Base-by-base conservation (phyloP, 2,113 vertebrate species). In the Varanus salvator region DNA sequence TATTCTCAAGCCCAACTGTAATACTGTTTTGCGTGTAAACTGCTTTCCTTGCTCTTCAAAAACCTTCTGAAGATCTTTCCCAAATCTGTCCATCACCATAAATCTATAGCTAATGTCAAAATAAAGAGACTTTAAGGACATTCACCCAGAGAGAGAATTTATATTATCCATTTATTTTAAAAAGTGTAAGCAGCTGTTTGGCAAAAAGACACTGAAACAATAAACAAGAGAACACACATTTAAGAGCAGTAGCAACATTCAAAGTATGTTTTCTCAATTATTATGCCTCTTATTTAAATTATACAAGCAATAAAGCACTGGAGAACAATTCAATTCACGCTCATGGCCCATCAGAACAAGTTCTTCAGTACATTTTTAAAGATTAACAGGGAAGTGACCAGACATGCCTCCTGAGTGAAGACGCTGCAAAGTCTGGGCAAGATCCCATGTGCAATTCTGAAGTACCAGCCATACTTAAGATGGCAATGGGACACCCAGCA, bases 21-120 rank as follows among this genome's bases (percentile, higher is more conserved):
- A 97, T 31, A 99, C 98, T 89, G 98, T 97, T 96, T 99, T 99
- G 90, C 95, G 97, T 86, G 98, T 87, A 97, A 99, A 99, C 9
- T 64, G 97, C 89, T 95, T 98, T 88, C 96, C 98, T 85, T 97
- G 96, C 90, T 98, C 98, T 95, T 99, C 98, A 95, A 97, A 98
- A 91, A 97, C 97, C 95, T 99, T 99, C 97, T 99, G 99, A 93
- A 99, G 97, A 95, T 99, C 99, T 77, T 96, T 98, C 92, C 98
- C 99, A 89, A 99, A 98, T 91, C 99, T 95, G 94, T 99, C 99
- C 95, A 99, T 99, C 81, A 99, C 98, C 99, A 99, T 99, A 97
- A 99, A 99, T 87, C 99, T 97, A 48, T 99, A 99, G 92, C 99
- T 99, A 86, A 94, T 87, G 87, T 89, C 91, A 93, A 96, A 92